These are phyloP conservation scores for Junonia oenone DNA, from an alignment of 2,888 invertebrate genomes.

Conservation along the genomic window DNA sequence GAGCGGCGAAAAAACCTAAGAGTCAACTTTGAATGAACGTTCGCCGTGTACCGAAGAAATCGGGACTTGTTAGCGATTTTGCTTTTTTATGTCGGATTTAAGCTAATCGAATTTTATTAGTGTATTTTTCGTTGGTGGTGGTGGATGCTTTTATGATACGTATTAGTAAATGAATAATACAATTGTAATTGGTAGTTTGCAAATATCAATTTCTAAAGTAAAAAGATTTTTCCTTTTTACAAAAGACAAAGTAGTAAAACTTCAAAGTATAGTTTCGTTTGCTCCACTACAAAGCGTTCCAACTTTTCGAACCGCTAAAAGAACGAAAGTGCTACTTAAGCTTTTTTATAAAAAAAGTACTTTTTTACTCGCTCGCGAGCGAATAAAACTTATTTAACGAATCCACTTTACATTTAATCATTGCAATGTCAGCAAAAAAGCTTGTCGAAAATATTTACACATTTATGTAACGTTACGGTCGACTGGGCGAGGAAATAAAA, in stretches of 20 bases:
- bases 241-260: conserved; percentile 14
- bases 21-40: conserved; percentile 18
- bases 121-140: neutral
- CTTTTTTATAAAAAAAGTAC: conserved; percentile 12
- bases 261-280: conserved; percentile 18
- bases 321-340: conserved; percentile 23
- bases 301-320: conserved; percentile 22
- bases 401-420: conserved; percentile 10
- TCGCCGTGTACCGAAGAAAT: conserved; percentile 16
- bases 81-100: neutral
- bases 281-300: conserved; percentile 13
- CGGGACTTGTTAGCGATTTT: conserved; percentile 6
- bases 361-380: neutral
- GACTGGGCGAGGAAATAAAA: conserved; percentile 44
- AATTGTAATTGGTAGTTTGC: too few relatives aligned
- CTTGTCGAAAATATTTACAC: conserved; percentile 20
- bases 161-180: too few relatives aligned
- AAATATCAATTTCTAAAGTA: too few relatives aligned
- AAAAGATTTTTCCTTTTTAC: neutral
- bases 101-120: neutral
- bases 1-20: conserved; percentile 17
- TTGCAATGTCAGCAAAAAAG: conserved; percentile 3
- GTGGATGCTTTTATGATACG: neutral
- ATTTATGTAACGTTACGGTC: conserved; percentile 21
- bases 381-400: conserved; percentile 9